A percentile compares a stretch with the other conserved stretches of the same genome.
phyloP scores from a whole-genome alignment of 2,797 vertebrate species.

The Melanotaenia trifasciata region DNA sequence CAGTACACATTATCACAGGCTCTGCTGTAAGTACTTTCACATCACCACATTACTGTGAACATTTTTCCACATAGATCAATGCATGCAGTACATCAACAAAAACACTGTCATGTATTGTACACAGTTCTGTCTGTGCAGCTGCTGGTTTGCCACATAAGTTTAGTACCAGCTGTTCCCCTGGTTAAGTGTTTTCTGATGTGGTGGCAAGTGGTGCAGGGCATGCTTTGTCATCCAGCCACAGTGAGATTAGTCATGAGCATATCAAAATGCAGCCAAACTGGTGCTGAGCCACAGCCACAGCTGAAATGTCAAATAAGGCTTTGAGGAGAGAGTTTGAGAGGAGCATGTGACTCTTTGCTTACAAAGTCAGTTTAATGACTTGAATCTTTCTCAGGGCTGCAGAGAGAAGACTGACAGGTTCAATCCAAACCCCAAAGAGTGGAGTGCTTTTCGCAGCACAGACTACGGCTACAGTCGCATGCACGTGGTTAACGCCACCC shows the following conservation, averaged over 20 bases:
- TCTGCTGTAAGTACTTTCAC: conserved; percentile 87
- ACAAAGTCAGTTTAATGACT: conserved; percentile 18
- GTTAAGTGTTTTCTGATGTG: conserved; percentile 68
- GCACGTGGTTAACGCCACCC: conserved; percentile 86
- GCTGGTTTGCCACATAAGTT: conserved; percentile 53
- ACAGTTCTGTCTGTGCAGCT: conserved; percentile 44
- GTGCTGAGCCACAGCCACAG: conserved; percentile 48
- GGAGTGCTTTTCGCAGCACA: conserved; percentile 88
- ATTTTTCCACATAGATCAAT: conserved; percentile 29
- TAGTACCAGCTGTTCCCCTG: conserved; percentile 61
- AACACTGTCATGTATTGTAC: conserved; percentile 51
- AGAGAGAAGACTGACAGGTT: conserved; percentile 87
- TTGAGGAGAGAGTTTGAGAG: conserved; percentile 20
- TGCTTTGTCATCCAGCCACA: conserved; percentile 63
- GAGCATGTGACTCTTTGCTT: conserved; percentile 29
- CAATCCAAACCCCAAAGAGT: conserved; percentile 83
- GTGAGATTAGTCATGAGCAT: conserved; percentile 66
- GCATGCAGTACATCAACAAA: conserved; percentile 45
- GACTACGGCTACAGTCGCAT: conserved; percentile 91
- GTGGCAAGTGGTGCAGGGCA: conserved; percentile 50
- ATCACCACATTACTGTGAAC: conserved; percentile 6
- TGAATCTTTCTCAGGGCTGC: conserved; percentile 84
- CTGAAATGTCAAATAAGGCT: conserved; percentile 57
- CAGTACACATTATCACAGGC: conserved; percentile 91
- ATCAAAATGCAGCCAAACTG: conserved; percentile 55